A percentile compares a stretch with the other conserved stretches of the same genome.
Conservation (phyloP, 2,113 vertebrate species). For the Anarrhichthys ocellatus region DNA sequence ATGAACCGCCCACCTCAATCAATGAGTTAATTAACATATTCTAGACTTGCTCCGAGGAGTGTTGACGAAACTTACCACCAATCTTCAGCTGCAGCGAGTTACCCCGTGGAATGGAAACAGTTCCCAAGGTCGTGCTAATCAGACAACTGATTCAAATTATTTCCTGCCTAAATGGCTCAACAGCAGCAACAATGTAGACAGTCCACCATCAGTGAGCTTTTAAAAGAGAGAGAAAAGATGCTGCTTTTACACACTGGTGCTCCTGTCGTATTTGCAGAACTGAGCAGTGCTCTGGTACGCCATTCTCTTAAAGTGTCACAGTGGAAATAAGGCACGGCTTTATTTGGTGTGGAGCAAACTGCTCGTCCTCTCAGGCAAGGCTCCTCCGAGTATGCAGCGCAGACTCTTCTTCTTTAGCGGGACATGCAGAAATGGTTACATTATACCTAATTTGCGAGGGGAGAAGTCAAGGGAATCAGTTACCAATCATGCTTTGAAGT, state of each 20-base stretch:
- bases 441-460: constrained; percentile 59
- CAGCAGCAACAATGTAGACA: constrained; percentile 37
- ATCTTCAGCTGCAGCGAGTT: constrained; percentile 64
- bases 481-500: constrained; percentile 62
- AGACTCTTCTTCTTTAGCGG: constrained; percentile 13
- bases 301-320: constrained; percentile 39
- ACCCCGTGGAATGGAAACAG: constrained; percentile 64
- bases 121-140: constrained; percentile 75
- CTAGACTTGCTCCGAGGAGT: constrained; percentile 67
- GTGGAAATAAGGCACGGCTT: constrained; percentile 39
- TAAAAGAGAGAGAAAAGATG: constrained; percentile 39
- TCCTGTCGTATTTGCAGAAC: constrained; percentile 51
- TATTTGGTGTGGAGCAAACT: constrained; percentile 53
- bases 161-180: constrained; percentile 62
- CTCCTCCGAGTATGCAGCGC: constrained; percentile 35
- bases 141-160: constrained; percentile 75
- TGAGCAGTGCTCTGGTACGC: constrained; percentile 27
- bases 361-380: constrained; percentile 36
- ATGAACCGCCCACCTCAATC: constrained; percentile 79
- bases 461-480: constrained; percentile 61
- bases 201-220: constrained; percentile 33
- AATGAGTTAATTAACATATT: constrained; percentile 81
- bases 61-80: constrained; percentile 75
- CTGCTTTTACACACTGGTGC: constrained; percentile 27
- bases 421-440: constrained; percentile 46